Evolutionary conservation across 92 coral and sea anemone genomes (phyloP).

Genomic region (Epizoanthus stellaris): DNA sequence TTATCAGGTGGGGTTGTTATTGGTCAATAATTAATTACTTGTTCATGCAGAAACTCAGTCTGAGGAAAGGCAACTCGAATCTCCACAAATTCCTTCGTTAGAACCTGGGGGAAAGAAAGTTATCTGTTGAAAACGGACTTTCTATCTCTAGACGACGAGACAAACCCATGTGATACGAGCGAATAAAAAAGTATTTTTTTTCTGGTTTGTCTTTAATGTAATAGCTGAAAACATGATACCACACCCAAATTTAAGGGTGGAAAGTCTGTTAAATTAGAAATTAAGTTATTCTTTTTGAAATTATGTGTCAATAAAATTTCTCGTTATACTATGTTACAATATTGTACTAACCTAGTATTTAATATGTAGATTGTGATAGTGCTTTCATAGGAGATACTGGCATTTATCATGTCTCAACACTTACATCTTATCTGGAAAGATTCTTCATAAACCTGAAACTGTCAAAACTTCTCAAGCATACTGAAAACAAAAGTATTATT

Average conservation of each 20-base stretch:
- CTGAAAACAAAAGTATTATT: not conserved
- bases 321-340: not conserved
- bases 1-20: slow-evolving; percentile 25
- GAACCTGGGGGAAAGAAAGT: not conserved
- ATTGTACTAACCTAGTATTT: not conserved
- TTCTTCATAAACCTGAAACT: not conserved
- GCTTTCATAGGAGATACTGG: not conserved
- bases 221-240: slow-evolving; percentile 14
- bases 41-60: slow-evolving; percentile 5
- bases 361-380: not conserved
- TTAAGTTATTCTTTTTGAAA: not conserved
- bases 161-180: not conserved
- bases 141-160: not conserved
- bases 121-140: not conserved
- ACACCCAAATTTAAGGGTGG: slow-evolving; percentile 22
- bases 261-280: not conserved
- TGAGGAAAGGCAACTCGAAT: not conserved
- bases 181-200: not conserved
- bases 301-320: not conserved
- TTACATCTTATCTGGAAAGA: not conserved
- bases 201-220: not conserved
- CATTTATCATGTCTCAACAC: not conserved
- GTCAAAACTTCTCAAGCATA: no score
- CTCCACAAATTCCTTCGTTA: not conserved
- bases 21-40: slow-evolving; percentile 30